These are phyloP conservation scores for Lasius fuliginosus DNA, from an alignment of 2,888 invertebrate species.

Conservation along the genomic window DNA sequence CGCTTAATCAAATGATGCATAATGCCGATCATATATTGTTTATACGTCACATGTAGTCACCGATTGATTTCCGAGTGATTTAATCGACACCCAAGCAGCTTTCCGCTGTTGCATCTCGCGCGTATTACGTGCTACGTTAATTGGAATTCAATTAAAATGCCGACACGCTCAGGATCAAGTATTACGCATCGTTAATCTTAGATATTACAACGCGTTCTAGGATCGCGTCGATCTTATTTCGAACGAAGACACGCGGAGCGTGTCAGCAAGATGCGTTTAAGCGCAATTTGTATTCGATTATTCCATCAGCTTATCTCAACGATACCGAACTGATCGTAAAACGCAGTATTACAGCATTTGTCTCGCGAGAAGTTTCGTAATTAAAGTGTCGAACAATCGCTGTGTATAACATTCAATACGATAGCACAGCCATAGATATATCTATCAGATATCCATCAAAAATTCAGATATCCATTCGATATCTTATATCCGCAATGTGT, in stretches of 20 bases:
- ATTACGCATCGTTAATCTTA: slow-evolving; percentile 30
- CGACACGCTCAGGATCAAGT: slow-evolving; percentile 1
- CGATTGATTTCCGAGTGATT: slow-evolving; percentile 1
- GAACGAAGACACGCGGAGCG: not conserved
- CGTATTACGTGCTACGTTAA: slow-evolving; percentile 17
- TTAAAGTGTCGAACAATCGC: not conserved
- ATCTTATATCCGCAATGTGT: not conserved
- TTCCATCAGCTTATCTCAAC: slow-evolving; percentile 14
- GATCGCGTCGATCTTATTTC: slow-evolving; percentile 10
- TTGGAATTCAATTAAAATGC: slow-evolving; percentile 24
- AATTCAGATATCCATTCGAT: not conserved
- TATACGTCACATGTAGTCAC: not conserved
- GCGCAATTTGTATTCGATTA: slow-evolving; percentile 34
- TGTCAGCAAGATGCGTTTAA: slow-evolving; percentile 17
- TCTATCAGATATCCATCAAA: not conserved
- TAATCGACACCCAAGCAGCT: not conserved
- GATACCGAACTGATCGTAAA: not conserved
- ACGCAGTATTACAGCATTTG: slow-evolving; percentile 10
- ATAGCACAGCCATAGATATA: not conserved
- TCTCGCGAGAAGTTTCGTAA: slow-evolving; percentile 1
- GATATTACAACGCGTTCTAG: slow-evolving; percentile 11
- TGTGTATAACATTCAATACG: not conserved
- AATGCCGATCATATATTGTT: not conserved
- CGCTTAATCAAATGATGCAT: not conserved
- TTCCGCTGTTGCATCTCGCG: not conserved